Conservation (phyloP, 2,113 vertebrate species). For the Lipophrys pholis region DNA sequence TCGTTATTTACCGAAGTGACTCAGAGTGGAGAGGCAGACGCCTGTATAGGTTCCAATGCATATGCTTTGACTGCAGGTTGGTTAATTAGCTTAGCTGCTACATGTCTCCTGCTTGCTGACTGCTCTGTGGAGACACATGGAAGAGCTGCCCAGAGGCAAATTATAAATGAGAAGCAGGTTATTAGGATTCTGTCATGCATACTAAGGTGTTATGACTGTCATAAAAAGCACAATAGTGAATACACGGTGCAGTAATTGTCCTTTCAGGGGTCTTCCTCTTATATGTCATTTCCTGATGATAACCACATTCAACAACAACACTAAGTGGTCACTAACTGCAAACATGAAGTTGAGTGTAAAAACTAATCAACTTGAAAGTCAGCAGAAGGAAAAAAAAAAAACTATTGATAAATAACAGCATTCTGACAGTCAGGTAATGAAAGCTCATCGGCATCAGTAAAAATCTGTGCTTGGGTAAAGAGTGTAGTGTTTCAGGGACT, state of each 20-base stretch:
- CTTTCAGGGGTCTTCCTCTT: constrained; percentile 48
- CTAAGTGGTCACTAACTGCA: constrained; percentile 28
- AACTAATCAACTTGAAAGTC: constrained; percentile 28
- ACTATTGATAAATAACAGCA: constrained; percentile 8
- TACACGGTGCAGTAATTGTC: constrained; percentile 64
- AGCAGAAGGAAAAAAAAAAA: constrained; percentile 36
- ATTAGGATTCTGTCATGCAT: constrained; percentile 84
- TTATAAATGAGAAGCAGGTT: constrained; percentile 81
- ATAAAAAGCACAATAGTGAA: constrained; percentile 67
- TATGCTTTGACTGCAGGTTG: constrained; percentile 65
- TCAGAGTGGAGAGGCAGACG: constrained; percentile 23
- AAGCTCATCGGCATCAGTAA: constrained; percentile 70
- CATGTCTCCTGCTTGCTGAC: constrained; percentile 69
- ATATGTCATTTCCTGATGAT: constrained; percentile 10
- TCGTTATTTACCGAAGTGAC: constrained; percentile 53
- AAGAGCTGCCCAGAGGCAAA: constrained; percentile 79
- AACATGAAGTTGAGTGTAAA: constrained; percentile 26
- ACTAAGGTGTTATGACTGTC: constrained; percentile 73
- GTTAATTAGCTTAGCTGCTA: constrained; percentile 80
- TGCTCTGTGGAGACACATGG: constrained; percentile 74
- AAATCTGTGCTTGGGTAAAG: constrained; percentile 53
- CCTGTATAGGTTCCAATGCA: constrained; percentile 54
- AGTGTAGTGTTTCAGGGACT: constrained; percentile 48
- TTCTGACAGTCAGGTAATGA: constrained; percentile 56
- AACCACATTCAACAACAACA: constrained; percentile 42